A percentile compares a stretch with the other conserved stretches of the same genome.
Evolutionary conservation across 2,797 vertebrate species (phyloP).

Genomic region (Danio aesculapii): DNA sequence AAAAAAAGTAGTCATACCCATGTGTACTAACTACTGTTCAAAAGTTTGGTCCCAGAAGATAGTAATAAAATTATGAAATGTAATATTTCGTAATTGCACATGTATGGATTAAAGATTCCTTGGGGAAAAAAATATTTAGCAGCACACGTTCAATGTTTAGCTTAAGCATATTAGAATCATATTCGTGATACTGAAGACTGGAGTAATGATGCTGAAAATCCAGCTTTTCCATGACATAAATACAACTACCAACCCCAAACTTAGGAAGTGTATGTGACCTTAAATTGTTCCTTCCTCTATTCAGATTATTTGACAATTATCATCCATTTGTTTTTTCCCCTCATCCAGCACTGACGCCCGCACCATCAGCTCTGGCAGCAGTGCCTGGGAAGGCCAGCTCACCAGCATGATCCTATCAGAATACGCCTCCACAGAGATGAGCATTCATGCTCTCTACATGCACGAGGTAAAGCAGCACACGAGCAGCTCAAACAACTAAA

Average conservation of each 20-base stretch:
- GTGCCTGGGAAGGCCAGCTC: slow-evolving; percentile 95
- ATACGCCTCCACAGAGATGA: slow-evolving; percentile 98
- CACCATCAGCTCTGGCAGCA: slow-evolving; percentile 94
- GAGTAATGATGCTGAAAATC: no score
- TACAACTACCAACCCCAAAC: background rate
- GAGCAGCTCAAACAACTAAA: background rate
- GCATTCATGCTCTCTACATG: slow-evolving; percentile 96
- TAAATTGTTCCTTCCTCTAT: background rate
- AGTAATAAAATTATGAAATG: no score
- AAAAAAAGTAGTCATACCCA: no score
- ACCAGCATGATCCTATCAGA: slow-evolving; percentile 95
- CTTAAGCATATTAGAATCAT: background rate
- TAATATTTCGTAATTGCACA: no score
- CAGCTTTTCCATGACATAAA: no score
- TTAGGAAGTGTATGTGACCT: background rate
- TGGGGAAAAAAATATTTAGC: background rate
- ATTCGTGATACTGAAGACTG: background rate
- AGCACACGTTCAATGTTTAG: no score
- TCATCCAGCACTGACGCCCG: slow-evolving; percentile 85
- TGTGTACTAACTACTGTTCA: background rate
- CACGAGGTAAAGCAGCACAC: slow-evolving; percentile 85
- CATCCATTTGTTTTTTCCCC: background rate
- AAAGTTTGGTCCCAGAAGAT: background rate
- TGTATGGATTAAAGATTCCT: no score
- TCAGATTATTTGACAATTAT: background rate